phyloP scores from a whole-genome alignment of 2,797 vertebrate genomes.

The Enteromius argenteus region DNA sequence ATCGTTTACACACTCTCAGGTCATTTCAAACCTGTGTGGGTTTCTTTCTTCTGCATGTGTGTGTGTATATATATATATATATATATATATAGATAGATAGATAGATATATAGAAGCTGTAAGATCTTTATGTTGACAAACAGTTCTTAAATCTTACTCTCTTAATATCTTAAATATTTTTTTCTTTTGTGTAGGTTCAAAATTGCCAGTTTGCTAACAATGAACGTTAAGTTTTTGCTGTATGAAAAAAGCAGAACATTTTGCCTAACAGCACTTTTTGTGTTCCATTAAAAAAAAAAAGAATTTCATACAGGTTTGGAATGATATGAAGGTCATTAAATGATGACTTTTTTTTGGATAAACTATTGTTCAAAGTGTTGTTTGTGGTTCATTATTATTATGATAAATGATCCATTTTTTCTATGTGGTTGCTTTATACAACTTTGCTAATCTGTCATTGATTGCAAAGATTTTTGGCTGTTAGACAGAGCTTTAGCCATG shows the following conservation, averaged over 20 bases:
- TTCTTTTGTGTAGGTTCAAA: neutral
- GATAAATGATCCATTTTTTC: constrained; percentile 31
- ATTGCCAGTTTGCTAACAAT: too few relatives aligned
- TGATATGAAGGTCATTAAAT: neutral
- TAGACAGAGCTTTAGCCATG: constrained; percentile 34
- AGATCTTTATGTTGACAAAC: neutral
- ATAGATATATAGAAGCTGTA: too few relatives aligned
- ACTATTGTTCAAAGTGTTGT: constrained; percentile 15
- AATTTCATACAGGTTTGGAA: constrained; percentile 16
- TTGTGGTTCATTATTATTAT: constrained; percentile 9
- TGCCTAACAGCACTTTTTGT: neutral
- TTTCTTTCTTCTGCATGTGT: neutral
- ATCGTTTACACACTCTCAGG: neutral
- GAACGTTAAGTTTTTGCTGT: neutral
- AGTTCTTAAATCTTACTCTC: neutral
- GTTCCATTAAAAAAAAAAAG: neutral
- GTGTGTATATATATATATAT: too few relatives aligned
- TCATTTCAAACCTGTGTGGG: neutral
- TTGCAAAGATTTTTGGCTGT: constrained; percentile 56
- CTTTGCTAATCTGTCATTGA: constrained; percentile 60
- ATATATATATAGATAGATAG: too few relatives aligned
- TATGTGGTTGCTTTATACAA: constrained; percentile 35
- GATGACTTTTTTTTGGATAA: neutral
- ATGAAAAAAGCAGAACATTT: neutral
- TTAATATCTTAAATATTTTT: neutral